phyloP scores from a whole-genome alignment of 2,888 invertebrate species.

The Drosophila borealis region DNA sequence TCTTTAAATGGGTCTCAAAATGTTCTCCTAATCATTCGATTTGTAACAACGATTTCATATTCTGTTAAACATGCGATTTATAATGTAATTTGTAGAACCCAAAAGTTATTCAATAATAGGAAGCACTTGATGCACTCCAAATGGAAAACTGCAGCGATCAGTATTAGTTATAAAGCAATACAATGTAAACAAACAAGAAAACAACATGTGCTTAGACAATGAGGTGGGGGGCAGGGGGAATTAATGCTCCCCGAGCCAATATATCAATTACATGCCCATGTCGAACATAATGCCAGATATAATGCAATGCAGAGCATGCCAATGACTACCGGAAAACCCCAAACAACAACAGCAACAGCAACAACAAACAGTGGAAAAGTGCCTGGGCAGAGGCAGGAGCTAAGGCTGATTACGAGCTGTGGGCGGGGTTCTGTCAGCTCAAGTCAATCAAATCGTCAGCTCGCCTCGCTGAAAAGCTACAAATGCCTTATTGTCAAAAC shows the following conservation, averaged over 20 bases:
- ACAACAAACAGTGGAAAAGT: slow-evolving; percentile 45
- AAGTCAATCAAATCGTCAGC: slow-evolving; percentile 73
- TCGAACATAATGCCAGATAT: slow-evolving; percentile 66
- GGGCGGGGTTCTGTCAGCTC: slow-evolving; percentile 54
- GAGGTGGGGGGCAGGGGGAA: slow-evolving; percentile 7
- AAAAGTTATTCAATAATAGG: too few relatives aligned
- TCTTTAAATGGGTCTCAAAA: too few relatives aligned
- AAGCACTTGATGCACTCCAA: slow-evolving; percentile 33
- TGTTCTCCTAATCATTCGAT: too few relatives aligned
- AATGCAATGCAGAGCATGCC: slow-evolving; percentile 47
- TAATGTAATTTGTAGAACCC: too few relatives aligned
- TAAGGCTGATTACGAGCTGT: slow-evolving; percentile 19
- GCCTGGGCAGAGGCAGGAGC: slow-evolving; percentile 26
- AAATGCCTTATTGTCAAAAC: slow-evolving; percentile 84
- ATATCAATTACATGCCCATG: slow-evolving; percentile 74
- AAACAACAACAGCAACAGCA: slow-evolving; percentile 31
- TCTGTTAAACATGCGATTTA: too few relatives aligned
- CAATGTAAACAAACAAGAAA: slow-evolving; percentile 62
- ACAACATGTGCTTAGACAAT: slow-evolving; percentile 61
- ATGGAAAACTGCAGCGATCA: slow-evolving; percentile 52
- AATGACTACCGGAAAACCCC: slow-evolving; percentile 71
- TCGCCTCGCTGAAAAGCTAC: slow-evolving; percentile 77
- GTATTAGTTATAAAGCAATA: slow-evolving; percentile 70
- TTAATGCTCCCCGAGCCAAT: slow-evolving; percentile 45
- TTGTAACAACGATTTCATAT: too few relatives aligned